Percentiles rank a stretch among this genome's conserved stretches.
phyloP scores from a whole-genome alignment of 2,113 vertebrate genomes.

The Pica pica region DNA sequence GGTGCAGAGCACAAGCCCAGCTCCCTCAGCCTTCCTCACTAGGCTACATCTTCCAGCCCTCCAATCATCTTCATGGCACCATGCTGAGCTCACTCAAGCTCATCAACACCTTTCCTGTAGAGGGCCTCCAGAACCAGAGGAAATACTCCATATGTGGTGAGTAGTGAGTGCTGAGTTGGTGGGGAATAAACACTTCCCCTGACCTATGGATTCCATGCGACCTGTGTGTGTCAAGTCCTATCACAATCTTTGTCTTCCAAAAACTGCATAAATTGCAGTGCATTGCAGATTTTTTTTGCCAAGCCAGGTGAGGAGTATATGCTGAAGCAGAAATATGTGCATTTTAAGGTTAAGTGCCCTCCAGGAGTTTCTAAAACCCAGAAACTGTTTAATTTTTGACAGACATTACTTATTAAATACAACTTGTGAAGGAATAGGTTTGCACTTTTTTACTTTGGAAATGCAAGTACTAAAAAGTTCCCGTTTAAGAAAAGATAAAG shows the following conservation, averaged over 20 bases:
- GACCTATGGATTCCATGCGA: neutral
- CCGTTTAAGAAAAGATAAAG: neutral
- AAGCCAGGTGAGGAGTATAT: neutral
- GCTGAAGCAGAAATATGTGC: neutral
- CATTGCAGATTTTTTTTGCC: neutral
- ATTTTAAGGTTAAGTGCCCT: neutral
- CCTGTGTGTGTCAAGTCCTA: neutral
- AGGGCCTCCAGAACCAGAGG: neutral
- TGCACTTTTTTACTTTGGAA: neutral
- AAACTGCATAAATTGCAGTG: neutral
- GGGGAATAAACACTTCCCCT: neutral
- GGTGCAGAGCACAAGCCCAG: neutral
- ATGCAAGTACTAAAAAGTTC: neutral
- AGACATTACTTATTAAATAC: neutral
- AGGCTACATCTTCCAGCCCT: neutral
- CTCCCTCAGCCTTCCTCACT: neutral
- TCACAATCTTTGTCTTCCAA: neutral
- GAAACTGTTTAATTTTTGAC: neutral
- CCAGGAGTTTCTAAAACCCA: neutral
- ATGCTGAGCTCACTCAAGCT: neutral
- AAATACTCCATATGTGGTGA: neutral
- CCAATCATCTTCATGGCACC: fast-evolving
- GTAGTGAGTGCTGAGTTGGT: neutral
- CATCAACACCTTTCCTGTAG: neutral
- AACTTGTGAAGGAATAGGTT: neutral